phyloP scores from a whole-genome alignment of 2,888 invertebrate species.

The Nomada ruficornis region DNA sequence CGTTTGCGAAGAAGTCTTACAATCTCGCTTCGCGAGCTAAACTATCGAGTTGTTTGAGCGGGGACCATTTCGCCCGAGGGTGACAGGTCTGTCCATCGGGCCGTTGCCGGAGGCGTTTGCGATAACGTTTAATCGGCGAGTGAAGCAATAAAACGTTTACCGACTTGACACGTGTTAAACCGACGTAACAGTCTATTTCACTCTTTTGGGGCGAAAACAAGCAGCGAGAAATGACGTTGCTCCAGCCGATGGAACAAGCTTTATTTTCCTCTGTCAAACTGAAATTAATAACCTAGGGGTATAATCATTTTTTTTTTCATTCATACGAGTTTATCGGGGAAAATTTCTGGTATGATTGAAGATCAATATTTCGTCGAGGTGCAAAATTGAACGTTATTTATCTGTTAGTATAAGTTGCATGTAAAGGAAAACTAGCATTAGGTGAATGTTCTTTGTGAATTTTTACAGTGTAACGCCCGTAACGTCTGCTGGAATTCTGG shows the following conservation, averaged over 20 bases:
- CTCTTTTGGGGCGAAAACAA: background rate
- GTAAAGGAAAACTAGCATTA: no score
- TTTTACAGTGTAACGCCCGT: background rate
- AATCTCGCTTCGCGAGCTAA: conserved; percentile 45
- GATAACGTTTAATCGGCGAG: conserved; percentile 40
- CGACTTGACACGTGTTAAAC: conserved; percentile 11
- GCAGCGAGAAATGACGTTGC: background rate
- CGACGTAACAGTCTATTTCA: background rate
- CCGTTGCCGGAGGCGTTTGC: background rate
- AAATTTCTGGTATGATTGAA: background rate
- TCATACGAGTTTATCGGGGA: background rate
- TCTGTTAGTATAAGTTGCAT: background rate
- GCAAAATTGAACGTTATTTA: background rate
- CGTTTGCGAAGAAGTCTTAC: conserved; percentile 57
- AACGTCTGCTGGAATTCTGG: conserved; percentile 5
- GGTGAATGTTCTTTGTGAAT: background rate
- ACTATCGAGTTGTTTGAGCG: conserved; percentile 57
- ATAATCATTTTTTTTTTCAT: background rate
- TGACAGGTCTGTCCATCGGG: conserved; percentile 36
- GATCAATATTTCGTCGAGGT: background rate
- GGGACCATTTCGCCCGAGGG: conserved; percentile 37
- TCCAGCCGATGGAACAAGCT: background rate
- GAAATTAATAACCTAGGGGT: background rate
- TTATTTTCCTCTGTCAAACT: background rate
- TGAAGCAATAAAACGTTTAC: conserved; percentile 21